A percentile compares a stretch with the other conserved stretches of the same genome.
These are phyloP conservation scores for Taxidea taxus DNA, from an alignment of 2,113 vertebrate species.

Conservation along the genomic window DNA sequence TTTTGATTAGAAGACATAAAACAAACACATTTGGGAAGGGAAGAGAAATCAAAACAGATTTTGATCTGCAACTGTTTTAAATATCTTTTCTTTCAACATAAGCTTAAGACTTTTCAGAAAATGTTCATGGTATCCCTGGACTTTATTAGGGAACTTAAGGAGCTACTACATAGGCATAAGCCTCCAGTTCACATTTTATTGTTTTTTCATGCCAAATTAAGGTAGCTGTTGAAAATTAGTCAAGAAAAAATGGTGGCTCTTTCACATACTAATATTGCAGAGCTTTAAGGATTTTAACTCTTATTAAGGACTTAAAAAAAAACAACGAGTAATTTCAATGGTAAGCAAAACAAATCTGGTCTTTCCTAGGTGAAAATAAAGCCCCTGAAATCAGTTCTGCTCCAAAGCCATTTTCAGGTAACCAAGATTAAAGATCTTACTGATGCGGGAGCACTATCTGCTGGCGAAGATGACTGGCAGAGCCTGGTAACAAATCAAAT, in stretches of 20 bases:
- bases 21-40: conserved; percentile 39
- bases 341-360: conserved; percentile 41
- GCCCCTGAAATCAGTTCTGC: background rate
- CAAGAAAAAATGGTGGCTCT: background rate
- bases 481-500: conserved; percentile 64
- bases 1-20: conserved; percentile 39
- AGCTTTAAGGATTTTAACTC: background rate
- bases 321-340: background rate
- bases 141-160: conserved; percentile 26
- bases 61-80: conserved; percentile 57
- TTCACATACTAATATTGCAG: background rate
- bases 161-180: background rate
- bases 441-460: background rate
- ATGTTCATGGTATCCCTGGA: background rate
- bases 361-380: conserved; percentile 73
- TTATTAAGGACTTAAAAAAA: background rate
- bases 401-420: conserved; percentile 46
- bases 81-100: conserved; percentile 31
- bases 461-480: conserved; percentile 57
- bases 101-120: conserved; percentile 35
- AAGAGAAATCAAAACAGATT: conserved; percentile 45
- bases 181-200: background rate
- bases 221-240: background rate
- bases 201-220: background rate
- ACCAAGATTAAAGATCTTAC: background rate